These are phyloP conservation scores for Meles meles DNA, from an alignment of 2,113 vertebrate genomes.

Conservation along the genomic window DNA sequence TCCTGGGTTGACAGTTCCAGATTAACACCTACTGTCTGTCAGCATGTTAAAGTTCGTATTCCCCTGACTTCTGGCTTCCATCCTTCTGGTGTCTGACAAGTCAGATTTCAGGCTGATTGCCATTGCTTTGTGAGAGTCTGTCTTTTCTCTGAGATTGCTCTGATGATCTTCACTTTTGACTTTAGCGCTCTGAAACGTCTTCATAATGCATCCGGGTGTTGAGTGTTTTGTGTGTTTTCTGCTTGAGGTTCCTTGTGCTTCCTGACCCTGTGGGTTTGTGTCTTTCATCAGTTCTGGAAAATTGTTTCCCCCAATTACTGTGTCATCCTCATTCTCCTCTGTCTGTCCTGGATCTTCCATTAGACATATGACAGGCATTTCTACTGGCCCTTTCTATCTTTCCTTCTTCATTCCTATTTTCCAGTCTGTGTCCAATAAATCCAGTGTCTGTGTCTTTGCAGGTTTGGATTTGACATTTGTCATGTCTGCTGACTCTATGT, in stretches of 20 bases:
- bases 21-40: too few relatives aligned
- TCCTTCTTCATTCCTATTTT: neutral
- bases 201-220: accelerated
- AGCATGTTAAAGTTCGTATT: accelerated
- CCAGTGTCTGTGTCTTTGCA: too few relatives aligned
- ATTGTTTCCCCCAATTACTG: neutral
- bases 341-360: neutral
- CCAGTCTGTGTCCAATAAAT: accelerated
- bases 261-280: neutral
- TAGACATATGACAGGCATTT: accelerated
- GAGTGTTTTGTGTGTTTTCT: neutral
- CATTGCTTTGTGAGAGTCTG: accelerated
- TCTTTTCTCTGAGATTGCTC: neutral
- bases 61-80: too few relatives aligned
- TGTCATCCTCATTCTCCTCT: accelerated
- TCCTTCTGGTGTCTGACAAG: neutral
- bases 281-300: neutral
- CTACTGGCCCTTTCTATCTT: accelerated
- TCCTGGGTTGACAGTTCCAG: neutral
- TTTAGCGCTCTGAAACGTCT: neutral
- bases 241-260: neutral
- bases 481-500: accelerated
- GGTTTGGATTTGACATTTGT: neutral
- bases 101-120: neutral
- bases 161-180: neutral